phyloP scores from a whole-genome alignment of 2,113 vertebrate species.

The Gobio gobio region DNA sequence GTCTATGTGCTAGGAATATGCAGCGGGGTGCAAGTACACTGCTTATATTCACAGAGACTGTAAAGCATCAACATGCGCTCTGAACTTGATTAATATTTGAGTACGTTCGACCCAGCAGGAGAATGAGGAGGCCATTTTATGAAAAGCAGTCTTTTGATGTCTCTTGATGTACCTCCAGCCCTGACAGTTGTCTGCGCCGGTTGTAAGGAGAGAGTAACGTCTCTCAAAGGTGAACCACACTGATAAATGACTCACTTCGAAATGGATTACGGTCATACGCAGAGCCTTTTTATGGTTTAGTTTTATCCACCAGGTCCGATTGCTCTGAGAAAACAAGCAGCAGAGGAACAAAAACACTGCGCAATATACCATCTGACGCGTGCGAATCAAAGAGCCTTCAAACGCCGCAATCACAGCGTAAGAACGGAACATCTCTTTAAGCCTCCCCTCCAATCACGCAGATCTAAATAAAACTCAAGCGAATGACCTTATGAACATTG shows the following conservation, averaged over 20 bases:
- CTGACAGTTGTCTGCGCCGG: background rate
- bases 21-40: constrained; percentile 40
- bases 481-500: background rate
- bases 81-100: constrained; percentile 53
- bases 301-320: background rate
- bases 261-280: constrained; percentile 15
- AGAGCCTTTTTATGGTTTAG: background rate
- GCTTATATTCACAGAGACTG: constrained; percentile 37
- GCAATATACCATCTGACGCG: background rate
- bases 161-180: constrained; percentile 47
- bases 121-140: constrained; percentile 37
- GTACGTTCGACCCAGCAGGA: constrained; percentile 17
- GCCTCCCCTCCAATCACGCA: background rate
- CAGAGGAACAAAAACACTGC: background rate
- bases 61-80: constrained; percentile 42
- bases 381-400: constrained; percentile 5
- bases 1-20: constrained; percentile 55
- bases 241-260: constrained; percentile 42
- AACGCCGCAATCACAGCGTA: background rate
- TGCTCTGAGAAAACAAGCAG: constrained; percentile 1
- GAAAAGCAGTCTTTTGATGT: constrained; percentile 51
- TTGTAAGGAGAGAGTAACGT: constrained; percentile 5
- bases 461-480: constrained; percentile 32
- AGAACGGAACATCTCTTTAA: background rate
- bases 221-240: constrained; percentile 19